phyloP scores from a whole-genome alignment of 2,888 invertebrate genomes.

The Rhopalosiphum nymphaeae region DNA sequence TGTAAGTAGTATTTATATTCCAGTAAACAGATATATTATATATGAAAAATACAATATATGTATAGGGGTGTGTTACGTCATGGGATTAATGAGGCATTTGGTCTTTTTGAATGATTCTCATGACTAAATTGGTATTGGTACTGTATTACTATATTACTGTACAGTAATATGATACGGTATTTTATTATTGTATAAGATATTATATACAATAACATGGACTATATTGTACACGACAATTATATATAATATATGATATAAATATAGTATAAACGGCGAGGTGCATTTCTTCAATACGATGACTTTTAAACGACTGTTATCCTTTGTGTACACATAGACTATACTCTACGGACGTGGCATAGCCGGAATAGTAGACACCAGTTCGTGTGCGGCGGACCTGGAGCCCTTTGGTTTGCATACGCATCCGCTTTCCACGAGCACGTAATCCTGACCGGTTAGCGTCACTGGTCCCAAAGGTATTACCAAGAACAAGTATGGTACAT shows the following conservation, averaged over 20 bases:
- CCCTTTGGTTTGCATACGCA: constrained; percentile 85
- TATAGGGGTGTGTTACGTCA: neutral
- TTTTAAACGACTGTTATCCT: neutral
- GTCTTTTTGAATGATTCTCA: neutral
- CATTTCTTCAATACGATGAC: constrained; percentile 1
- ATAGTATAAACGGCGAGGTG: neutral
- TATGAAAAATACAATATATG: neutral
- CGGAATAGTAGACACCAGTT: constrained; percentile 50
- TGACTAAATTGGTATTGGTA: neutral
- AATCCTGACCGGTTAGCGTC: constrained; percentile 91
- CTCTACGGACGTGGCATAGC: constrained; percentile 53
- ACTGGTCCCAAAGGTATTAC: constrained; percentile 92
- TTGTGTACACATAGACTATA: neutral
- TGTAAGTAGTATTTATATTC: neutral
- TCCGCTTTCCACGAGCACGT: constrained; percentile 95
- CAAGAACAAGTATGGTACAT: constrained; percentile 90
- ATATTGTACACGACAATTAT: neutral
- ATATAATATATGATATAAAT: neutral
- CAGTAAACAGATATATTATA: neutral
- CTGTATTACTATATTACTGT: neutral
- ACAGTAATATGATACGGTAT: neutral
- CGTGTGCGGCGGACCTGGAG: constrained; percentile 39
- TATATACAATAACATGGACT: neutral
- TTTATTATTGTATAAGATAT: neutral
- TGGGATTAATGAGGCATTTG: neutral